Base-by-base conservation (phyloP, 2,113 vertebrate species). In the Epinephelus moara region DNA sequence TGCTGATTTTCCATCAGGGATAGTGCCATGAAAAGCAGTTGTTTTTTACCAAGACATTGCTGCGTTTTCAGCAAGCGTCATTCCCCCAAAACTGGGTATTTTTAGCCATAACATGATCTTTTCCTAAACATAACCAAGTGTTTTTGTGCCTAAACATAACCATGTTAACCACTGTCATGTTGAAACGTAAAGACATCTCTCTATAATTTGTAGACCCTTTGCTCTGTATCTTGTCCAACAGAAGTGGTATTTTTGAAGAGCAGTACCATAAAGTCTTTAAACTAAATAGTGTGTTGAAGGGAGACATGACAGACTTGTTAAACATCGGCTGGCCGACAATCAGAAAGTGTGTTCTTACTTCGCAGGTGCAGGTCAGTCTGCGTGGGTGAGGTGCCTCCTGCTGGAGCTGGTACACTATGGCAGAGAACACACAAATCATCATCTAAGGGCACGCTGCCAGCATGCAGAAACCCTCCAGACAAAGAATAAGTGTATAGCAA, bases 321-420 rank as follows among this genome's bases (percentile, higher is more conserved):
- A 55, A 8, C 40, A 21, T 3, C 4, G 7, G 18, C 40, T 23
- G 70, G 21, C 19, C 70, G 75, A 23, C 25, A 30, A 61, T 17
- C 1, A 47, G 49, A 25, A 60, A 4, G 25, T 1, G 40, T 60
- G 50, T 49, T 80, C 92, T 94, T 66, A 95, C 95, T 94, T 96
- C 95, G 80, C 83, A 88, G 59, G 89, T 93, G 77, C 95, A 96
- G 66, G 95, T 96, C 92, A 96, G 52, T 80, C 95, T 96, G 83
- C 98, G 96, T 64, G 98, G 98, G 87, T 99, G 98, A 15, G 98
- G 97, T 57, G 98, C 98, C 96, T 99, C 98, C 94, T 99, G 98
- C 90, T 99, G 98, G 86, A 99, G 95, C 91, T 99, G 98, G 93
- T 99, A 99, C 81, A 99, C 98, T 99, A 64, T 3, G 60, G 92